Evolutionary conservation across 2,888 invertebrate species (phyloP), one percentile per base, ranked within the genome.

Genomic region (Brachyopa scutellaris): DNA sequence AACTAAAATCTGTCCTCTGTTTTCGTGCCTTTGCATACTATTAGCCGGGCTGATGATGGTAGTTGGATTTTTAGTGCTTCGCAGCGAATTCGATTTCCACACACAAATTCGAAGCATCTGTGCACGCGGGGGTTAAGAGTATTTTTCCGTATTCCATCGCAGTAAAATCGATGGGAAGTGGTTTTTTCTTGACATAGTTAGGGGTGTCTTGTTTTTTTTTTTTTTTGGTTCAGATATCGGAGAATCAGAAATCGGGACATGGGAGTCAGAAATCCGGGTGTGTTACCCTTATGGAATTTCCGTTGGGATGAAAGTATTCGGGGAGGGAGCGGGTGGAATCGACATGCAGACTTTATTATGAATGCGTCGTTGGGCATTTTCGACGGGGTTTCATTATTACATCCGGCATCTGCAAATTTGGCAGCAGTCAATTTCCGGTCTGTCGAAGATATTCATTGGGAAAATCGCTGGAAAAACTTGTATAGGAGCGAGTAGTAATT

Each of bases 321-420:
- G 59, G 31, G 42, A 72, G 61, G 53, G 42, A 79, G 66, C n/a
- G n/a, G n/a, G n/a, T n/a, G n/a, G n/a, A n/a, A 72, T 53, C 19
- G 29, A 53, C 51, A 45, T 21, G 13, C 55, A 57, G 49, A 19
- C 29, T 38, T 15, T 66, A 15, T 3, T 42, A 42, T 31, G 67
- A 57, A 55, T 40, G 15, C 42, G 40, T 49, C 31, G 29, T 67
- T 55, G 53, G 61, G 23, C 49, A 57, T 45, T 45, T 55, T 42
- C 47, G 31, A 42, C 69, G 31, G 61, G 62, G 29, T 59, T 42
- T 42, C 76, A 76, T 80, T 69, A 80, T 76, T 76, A 76, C 62
- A 76, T 76, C 76, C 69, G 76, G 49, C 49, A 76, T 80, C 42
- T 76, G 29, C 51, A 69, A 80, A 80, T 76, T 80, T 69, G 76